Base-by-base conservation (phyloP, 2,888 invertebrate species). In the Apeira syringaria region DNA sequence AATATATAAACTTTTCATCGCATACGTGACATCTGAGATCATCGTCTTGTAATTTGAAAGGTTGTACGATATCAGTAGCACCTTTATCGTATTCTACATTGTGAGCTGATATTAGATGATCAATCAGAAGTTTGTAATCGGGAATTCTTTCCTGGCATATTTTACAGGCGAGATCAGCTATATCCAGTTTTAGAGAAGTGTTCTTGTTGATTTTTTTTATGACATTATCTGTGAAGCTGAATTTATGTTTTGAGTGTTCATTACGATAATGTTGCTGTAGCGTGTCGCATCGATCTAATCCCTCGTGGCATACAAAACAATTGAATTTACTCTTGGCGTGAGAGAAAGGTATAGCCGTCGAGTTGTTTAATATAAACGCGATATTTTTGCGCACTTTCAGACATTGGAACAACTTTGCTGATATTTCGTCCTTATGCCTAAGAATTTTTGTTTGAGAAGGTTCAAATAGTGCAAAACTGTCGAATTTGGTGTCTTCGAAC, bases 291-390 rank as follows among this genome's bases (percentile, higher is more conserved):
- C 27, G 31, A 1, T 27, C 28, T 55, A 33, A 72, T 51, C 5
- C 59, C 43, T 63, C 59, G 0, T 64, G 53, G 31, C 76, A 76
- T 29, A 68, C 67, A 34, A 73, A 71, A 39, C 74, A 75, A 6
- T 64, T 55, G 29, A 70, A 75, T 40, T 56, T 54, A 35, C 67
- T 68, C 47, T 61, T 64, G 33, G 60, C 68, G 28, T 61, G 71
- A n/a, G 68, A 69, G 13, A 77, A 77, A 0, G 74, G 77, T 11
- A 71, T 38, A 0, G 64, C 69, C 0, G 67, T 74, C 0, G 48
- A 53, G 15, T 45, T 39, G 24, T 51, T 49, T 2, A 53, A 26
- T 25, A 54, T 20, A 20, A 38, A 46, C 5, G 42, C 35, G n/a
- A 56, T 10, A 11, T 50, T 56, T 20, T 33, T 44, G 9, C 48